Base-by-base conservation (phyloP, 2,888 invertebrate species). In the Carpatolechia fugitivella region DNA sequence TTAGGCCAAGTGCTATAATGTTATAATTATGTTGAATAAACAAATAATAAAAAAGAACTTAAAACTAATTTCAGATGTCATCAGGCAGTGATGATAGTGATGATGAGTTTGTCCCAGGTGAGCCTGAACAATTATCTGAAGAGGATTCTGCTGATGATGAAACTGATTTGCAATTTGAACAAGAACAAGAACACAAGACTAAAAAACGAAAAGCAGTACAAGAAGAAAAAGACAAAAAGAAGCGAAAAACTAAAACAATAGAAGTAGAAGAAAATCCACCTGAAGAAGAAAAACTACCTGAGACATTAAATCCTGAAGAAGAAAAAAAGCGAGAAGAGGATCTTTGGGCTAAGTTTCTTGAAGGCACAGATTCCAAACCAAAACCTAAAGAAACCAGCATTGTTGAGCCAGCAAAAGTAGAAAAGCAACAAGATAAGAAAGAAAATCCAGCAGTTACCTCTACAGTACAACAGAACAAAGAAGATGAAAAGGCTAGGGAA, bases 71-170 rank as follows among this genome's bases (percentile, higher is more conserved):
- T 53, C 71, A 89, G 87, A 90, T 90, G 90, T 90, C 89, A 11
- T 94, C 94, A 11, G 94, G 93, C 54, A 94, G 94, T 62, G 95
- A n/a, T n/a, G n/a, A 96, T 61, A 95, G 95, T 75, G 96, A 96
- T 76, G 95, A 95, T 63, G 96, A 96, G 72, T 96, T 94, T 74
- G 91, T 93, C 58, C 95, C 95, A 29, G 93, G 92, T 61, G 92
- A 89, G 60, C 92, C 91, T 51, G 93, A 93, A 70, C 84, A 91
- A 59, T 83, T 92, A 6, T 94, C 94, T 0, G 94, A 94, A 80
- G 93, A 92, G 62, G 93, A 93, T 53, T 93, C 93, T 0, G 93
- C 92, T 1, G 92, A 93, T 62, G 90, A 87, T 31, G 93, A 93
- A 67, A 93, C 92, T 54, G 91, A 91, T 16, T 67, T 86, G 58